A percentile compares a stretch with the other conserved stretches of the same genome.
Evolutionary conservation across 2,888 invertebrate species (phyloP).

Genomic region (Pristionchus japonicus): DNA sequence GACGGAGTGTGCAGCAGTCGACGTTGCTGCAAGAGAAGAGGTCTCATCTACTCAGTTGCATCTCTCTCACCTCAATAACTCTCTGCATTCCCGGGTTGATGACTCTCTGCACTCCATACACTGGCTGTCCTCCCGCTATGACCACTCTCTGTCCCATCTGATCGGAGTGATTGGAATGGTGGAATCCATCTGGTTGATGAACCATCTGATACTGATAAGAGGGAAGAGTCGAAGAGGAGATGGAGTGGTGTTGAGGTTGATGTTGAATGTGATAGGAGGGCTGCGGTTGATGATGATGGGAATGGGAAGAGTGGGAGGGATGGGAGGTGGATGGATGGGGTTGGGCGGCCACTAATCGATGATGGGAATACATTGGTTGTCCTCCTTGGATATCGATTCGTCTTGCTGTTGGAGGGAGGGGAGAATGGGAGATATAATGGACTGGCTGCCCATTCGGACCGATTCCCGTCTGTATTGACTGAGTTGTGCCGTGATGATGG

Average conservation of each 20-base stretch:
- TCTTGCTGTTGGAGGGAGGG: not conserved
- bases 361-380: not conserved
- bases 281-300: not conserved
- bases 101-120: not conserved
- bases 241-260: not conserved
- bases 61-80: slow-evolving; percentile 13
- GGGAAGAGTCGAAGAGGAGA: not conserved
- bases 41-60: too few species aligned
- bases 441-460: not conserved
- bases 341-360: not conserved
- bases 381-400: not conserved
- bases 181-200: not conserved
- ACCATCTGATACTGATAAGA: slow-evolving; percentile 11
- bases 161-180: slow-evolving; percentile 13
- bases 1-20: slow-evolving; percentile 13
- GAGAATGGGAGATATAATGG: slow-evolving; percentile 17
- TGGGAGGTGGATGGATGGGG: not conserved
- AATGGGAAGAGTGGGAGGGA: not conserved
- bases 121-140: not conserved
- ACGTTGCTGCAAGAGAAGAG: not conserved
- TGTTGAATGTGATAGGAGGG: not conserved
- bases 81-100: slow-evolving; percentile 32
- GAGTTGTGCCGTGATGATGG: not conserved
- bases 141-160: not conserved
- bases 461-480: not conserved